Base-by-base conservation (phyloP, 2,797 vertebrate species). In the Lepus townsendii region DNA sequence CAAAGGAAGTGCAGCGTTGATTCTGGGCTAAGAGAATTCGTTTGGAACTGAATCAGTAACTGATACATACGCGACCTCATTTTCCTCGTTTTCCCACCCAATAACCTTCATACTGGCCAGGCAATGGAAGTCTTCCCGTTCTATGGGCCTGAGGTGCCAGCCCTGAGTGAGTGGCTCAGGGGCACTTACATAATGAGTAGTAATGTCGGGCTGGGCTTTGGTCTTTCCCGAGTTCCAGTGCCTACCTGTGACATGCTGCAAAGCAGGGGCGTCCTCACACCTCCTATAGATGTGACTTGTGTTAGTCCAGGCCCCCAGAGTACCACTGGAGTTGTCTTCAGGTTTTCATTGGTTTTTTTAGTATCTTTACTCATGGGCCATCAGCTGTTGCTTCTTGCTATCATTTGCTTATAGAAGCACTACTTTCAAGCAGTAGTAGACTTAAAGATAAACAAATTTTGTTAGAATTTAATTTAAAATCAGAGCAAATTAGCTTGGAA, bases 401-500 rank as follows among this genome's bases (percentile, higher is more conserved):
- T 84, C 60, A 88, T 90, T 82, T 93, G 42, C 60, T 92, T 85
- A 76, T 75, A 77, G 20, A 90, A 60, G 16, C 0, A 1, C 83
- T 65, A 35, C 11, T 92, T 83, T 83, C n/a, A 65, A 42, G 54
- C 27, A 92, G 10, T 47, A 76, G 4, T 90, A 57, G 27, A 91
- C 71, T 82, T 94, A 50, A 47, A 89, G 82, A 84, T 72, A 91
- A 96, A 79, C 83, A 91, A 42, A 79, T 30, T 27, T 75, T 90
- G 20, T 90, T 93, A 71, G 26, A 87, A 88, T 94, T 96, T 93
- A 89, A 77, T 83, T 95, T 95, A 83, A 96, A 91, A 76, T 80
- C 60, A 88, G 42, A 66, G 24, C 79, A 80, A 95, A 88, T 60
- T 78, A 13, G 4, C 52, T 80, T 68, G 24, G 50, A 77, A 83